These are phyloP conservation scores for Thera britannica DNA, from an alignment of 2,888 invertebrate species.

Conservation along the genomic window DNA sequence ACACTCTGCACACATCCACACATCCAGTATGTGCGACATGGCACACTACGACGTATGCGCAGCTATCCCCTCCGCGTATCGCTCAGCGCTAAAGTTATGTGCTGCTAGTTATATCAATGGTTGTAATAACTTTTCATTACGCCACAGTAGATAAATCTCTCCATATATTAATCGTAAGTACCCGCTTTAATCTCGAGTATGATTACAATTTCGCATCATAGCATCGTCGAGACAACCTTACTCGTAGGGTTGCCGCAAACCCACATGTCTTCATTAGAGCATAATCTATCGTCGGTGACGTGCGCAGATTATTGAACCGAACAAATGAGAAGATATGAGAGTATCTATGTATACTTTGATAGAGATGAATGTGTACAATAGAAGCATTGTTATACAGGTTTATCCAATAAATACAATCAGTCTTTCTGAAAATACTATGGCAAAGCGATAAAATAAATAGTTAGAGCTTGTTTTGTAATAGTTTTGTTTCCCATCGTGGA, in stretches of 20 bases:
- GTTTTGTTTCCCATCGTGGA: background rate
- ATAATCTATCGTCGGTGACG: conserved; percentile 34
- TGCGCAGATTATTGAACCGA: conserved; percentile 20
- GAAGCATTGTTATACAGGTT: background rate
- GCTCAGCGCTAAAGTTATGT: too few relatives aligned
- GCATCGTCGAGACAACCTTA: conserved; percentile 3
- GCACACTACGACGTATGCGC: too few relatives aligned
- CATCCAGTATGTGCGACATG: too few relatives aligned
- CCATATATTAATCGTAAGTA: too few relatives aligned
- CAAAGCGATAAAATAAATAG: background rate
- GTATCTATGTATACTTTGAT: conserved; percentile 1
- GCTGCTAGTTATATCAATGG: too few relatives aligned
- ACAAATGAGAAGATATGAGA: conserved; percentile 12
- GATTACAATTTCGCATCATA: background rate
- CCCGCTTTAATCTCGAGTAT: background rate
- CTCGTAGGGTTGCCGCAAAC: conserved; percentile 10
- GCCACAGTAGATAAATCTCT: too few relatives aligned
- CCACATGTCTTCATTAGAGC: conserved; percentile 33
- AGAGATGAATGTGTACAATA: conserved; percentile 9
- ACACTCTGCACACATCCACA: too few relatives aligned
- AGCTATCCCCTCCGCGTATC: too few relatives aligned
- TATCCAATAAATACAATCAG: background rate
- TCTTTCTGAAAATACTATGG: background rate
- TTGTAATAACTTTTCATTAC: too few relatives aligned
- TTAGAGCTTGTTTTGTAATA: background rate